phyloP scores from a whole-genome alignment of 2,797 vertebrate species.

The Trachurus trachurus region DNA sequence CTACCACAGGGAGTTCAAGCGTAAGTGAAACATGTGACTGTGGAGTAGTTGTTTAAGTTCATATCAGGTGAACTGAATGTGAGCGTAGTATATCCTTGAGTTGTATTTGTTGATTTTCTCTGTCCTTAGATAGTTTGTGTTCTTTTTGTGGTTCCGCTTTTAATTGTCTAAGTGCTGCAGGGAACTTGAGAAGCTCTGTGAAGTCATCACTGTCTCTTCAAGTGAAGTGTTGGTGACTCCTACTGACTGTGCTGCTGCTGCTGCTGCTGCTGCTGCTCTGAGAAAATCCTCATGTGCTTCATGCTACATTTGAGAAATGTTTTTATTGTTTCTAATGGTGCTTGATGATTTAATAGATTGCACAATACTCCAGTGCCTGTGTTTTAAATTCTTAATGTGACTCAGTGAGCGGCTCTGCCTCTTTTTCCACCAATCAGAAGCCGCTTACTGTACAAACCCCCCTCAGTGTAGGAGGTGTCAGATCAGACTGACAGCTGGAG shows the following conservation, averaged over 20 bases:
- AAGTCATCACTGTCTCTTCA: slow-evolving; percentile 27
- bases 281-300: background rate
- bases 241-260: slow-evolving; percentile 9
- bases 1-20: slow-evolving; percentile 85
- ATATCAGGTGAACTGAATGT: background rate
- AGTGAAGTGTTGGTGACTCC: slow-evolving; percentile 13
- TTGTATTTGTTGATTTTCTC: background rate
- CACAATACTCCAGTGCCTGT: background rate
- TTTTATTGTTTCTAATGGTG: background rate
- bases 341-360: background rate
- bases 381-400: slow-evolving; percentile 30
- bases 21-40: slow-evolving; percentile 83
- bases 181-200: slow-evolving; percentile 60
- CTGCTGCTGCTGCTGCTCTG: background rate
- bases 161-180: slow-evolving; percentile 51
- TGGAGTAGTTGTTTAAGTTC: background rate
- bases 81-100: background rate
- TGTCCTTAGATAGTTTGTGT: background rate
- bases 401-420: slow-evolving; percentile 3
- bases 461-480: background rate
- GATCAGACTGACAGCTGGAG: slow-evolving; percentile 2
- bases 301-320: background rate
- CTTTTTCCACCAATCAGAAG: background rate
- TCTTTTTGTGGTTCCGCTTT: background rate
- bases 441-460: background rate